These are phyloP conservation scores for Lasioglossum lativentre DNA, from an alignment of 2,888 invertebrate genomes.

Conservation along the genomic window DNA sequence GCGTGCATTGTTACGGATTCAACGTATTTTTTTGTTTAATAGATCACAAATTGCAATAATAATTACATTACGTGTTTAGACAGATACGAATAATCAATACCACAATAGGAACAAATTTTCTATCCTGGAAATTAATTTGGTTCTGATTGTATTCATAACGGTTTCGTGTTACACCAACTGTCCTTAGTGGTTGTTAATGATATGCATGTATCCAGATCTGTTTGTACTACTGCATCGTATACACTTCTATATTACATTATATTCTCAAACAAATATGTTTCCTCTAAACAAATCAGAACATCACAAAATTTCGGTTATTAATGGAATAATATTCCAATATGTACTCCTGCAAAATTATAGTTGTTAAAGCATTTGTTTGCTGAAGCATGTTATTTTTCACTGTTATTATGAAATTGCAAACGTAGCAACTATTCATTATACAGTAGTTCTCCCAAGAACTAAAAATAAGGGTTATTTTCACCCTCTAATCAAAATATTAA, in stretches of 20 bases:
- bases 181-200: constrained; percentile 8
- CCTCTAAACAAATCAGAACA: neutral
- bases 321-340: neutral
- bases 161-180: neutral
- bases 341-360: neutral
- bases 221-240: neutral
- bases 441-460: neutral
- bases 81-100: constrained; percentile 4
- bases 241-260: constrained; percentile 7
- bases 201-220: neutral
- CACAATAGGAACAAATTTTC: neutral
- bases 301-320: neutral
- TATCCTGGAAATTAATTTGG: constrained; percentile 2
- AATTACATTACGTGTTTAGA: neutral
- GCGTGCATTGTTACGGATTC: neutral
- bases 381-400: neutral
- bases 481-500: too few species aligned
- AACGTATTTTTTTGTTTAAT: neutral
- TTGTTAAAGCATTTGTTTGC: neutral
- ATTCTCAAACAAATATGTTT: neutral
- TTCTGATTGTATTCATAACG: neutral
- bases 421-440: too few species aligned
- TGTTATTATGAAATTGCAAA: too few species aligned
- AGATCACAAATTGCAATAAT: neutral
- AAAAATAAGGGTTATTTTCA: neutral